phyloP scores from a whole-genome alignment of 2,113 vertebrate species.

The Sylvicapra grimmia region DNA sequence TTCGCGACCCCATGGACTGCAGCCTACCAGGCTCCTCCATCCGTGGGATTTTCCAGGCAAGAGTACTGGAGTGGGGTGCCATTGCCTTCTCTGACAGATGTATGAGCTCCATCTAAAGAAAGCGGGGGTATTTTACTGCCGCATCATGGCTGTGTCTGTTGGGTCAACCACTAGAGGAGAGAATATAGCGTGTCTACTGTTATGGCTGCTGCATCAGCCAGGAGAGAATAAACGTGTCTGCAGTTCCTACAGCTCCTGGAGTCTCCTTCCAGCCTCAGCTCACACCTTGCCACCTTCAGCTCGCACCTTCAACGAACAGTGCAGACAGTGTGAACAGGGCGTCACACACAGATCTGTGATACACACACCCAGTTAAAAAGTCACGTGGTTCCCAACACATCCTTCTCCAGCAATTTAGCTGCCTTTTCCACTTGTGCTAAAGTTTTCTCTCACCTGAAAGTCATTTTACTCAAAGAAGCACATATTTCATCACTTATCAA shows the following conservation, averaged over 20 bases:
- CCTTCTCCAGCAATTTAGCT: background rate
- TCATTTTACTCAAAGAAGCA: conserved; percentile 1
- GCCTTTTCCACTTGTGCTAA: background rate
- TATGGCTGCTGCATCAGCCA: background rate
- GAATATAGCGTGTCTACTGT: background rate
- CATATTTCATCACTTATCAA: background rate
- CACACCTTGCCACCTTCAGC: background rate
- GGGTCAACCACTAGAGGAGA: background rate
- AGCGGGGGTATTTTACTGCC: fast-evolving
- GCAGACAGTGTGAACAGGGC: background rate
- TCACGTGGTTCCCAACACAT: background rate
- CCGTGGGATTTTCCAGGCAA: background rate
- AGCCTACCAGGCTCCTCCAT: background rate
- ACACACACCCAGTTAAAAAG: background rate
- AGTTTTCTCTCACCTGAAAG: background rate
- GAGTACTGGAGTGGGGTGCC: background rate
- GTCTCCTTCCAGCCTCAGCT: background rate
- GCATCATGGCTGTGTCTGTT: background rate
- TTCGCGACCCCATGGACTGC: fast-evolving
- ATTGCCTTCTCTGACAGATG: background rate
- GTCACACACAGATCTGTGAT: background rate
- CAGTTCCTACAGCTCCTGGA: background rate
- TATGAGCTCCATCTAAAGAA: background rate
- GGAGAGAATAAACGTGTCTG: background rate
- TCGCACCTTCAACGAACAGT: background rate